Base-by-base conservation (phyloP, 2,113 vertebrate species). In the Pavo muticus region DNA sequence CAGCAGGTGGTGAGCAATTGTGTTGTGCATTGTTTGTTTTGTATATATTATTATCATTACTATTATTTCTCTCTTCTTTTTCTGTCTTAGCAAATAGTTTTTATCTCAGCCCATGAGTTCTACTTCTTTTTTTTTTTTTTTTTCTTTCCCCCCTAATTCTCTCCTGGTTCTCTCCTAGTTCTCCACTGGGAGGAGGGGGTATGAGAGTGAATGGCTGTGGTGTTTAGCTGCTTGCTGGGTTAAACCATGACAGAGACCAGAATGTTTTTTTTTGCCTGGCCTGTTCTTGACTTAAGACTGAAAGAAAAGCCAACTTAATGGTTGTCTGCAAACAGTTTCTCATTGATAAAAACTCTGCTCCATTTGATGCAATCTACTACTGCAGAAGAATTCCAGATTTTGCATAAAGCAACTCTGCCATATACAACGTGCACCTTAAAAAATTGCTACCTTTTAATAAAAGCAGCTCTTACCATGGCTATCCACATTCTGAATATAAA, bases 241-340 rank as follows among this genome's bases (percentile, higher is more conserved):
- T 54, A 54, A 54, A 54, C 27, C 52, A 17, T 54, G 25, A 54
- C 27, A 54, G 52, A 16, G 52, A 54, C 27, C 57, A 77, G 45
- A 84, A 42, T 24, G 32, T 16, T 40, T 80, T 91, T 74, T 74
- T n/a, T 29, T 1, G 0, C 12, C 64, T 90, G 25, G n/a, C 20
- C 23, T 73, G 21, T 47, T 88, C 56, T 73, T 86, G 21, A 54
- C 47, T 54, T 80, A 63, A 92, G 11, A 25, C 54, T 93, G 39
- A 21, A 87, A 91, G 75, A 77, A 93, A 91, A 93, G 29, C 52
- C 91, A 76, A 13, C 29, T 54, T 90, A 64, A 23, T 68, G 37
- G 19, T 78, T 4, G 2, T 45, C 42, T 60, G 72, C 69, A 84
- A 71, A 40, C 30, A 71, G 2, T 60, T 90, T 84, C 37, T 74